Base-by-base conservation (phyloP, 2,888 invertebrate species). In the Nudaria mundana region DNA sequence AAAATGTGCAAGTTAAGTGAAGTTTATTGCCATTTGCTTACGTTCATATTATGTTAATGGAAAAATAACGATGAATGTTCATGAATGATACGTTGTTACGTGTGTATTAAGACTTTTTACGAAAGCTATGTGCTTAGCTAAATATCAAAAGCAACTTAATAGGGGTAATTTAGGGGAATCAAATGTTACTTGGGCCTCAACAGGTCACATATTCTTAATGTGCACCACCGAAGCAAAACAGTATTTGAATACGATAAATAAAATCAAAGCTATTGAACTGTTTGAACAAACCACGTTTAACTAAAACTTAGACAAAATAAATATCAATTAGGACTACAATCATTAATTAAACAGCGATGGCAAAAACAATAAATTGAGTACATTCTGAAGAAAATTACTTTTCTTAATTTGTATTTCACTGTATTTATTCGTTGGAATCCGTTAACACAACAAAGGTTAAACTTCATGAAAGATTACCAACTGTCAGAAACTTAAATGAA, bases 11-110 rank as follows among this genome's bases (percentile, higher is more conserved):
- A 32, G 32, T 47, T 16, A 47, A 32, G 33, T 47, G 22, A 47
- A 54, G 40, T 63, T 51, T 53, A 50, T 44, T 30, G 30, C 38
- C n/a, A 25, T 35, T 54, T 42, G 47, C 47, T 35, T 31, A 40
- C 40, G 37, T 22, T 44, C 36, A 30, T 34, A 40, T 49, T 48
- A 53, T 50, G 44, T 30, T 51, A 52, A 54, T 47, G 37, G 29
- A 35, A 20, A 20, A 5, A 20, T 20, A 20, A 47, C 32, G 39
- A 26, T 22, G 14, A 44, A 18, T 40, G 22, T 34, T 47, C 15
- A 37, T 40, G 36, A 43, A 33, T 39, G 23, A n/a, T n/a, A n/a
- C n/a, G n/a, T n/a, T n/a, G n/a, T n/a, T n/a, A n/a, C n/a, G n/a
- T n/a, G n/a, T n/a, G n/a, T n/a, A n/a, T n/a, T 11, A 30, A 5